phyloP scores from a whole-genome alignment of 2,888 invertebrate species.

The Eupithecia vulgata region DNA sequence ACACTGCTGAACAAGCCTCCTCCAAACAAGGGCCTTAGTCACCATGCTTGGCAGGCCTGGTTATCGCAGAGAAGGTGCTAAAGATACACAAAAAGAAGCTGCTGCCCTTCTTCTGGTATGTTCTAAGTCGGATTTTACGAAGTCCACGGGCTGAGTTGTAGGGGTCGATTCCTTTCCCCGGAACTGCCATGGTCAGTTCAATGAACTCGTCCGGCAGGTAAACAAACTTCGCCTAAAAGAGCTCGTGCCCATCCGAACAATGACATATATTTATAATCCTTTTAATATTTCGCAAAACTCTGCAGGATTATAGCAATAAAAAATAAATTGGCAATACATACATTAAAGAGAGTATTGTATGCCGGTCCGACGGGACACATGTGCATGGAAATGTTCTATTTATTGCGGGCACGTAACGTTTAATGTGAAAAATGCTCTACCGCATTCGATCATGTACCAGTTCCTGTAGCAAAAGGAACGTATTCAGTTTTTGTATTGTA shows the following conservation, averaged over 20 bases:
- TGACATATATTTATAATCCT: neutral
- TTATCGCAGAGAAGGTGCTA: no score
- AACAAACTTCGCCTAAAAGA: neutral
- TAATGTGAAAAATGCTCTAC: constrained; percentile 44
- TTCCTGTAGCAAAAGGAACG: neutral
- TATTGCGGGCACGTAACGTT: constrained; percentile 42
- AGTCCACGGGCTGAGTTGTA: no score
- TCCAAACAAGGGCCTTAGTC: no score
- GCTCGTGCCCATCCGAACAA: neutral
- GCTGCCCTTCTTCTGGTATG: no score
- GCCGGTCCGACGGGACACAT: constrained; percentile 40
- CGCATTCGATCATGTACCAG: constrained; percentile 16
- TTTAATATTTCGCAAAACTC: constrained; percentile 4
- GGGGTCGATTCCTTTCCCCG: no score
- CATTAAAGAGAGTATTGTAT: constrained; percentile 37
- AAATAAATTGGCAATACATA: constrained; percentile 46
- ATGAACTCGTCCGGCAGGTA: no score
- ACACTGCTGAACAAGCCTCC: no score
- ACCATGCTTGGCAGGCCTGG: no score
- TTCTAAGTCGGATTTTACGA: no score
- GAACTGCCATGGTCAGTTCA: no score
- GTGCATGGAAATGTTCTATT: constrained; percentile 46
- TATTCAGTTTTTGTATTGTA: neutral
- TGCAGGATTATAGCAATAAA: constrained; percentile 42
- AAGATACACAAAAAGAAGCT: no score